These are phyloP conservation scores for Omphaloscelis lunosa DNA, from an alignment of 2,888 invertebrate species.

Conservation along the genomic window DNA sequence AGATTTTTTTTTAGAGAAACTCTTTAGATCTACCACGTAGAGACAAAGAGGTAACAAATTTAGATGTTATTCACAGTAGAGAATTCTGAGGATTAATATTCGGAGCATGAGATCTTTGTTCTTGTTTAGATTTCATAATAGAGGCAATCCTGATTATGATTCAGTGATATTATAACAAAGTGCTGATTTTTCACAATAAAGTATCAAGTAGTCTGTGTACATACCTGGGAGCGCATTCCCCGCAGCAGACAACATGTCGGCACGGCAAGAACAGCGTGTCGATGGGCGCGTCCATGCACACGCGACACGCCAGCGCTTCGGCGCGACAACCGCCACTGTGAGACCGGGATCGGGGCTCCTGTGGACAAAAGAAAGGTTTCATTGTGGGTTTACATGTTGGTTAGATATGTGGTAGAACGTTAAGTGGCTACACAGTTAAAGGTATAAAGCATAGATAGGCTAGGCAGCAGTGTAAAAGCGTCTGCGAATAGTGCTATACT, in stretches of 20 bases:
- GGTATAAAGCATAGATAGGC: no score
- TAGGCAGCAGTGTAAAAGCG: no score
- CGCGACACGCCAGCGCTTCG: constrained; percentile 94
- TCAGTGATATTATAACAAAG: neutral
- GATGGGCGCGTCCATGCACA: constrained; percentile 96
- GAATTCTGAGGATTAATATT: neutral
- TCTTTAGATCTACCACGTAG: rapidly evolving
- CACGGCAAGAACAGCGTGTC: constrained; percentile 97
- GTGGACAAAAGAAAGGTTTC: constrained; percentile 15
- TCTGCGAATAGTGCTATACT: no score
- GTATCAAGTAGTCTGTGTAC: neutral
- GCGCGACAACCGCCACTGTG: constrained; percentile 87
- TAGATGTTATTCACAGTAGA: neutral
- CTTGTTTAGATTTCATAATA: neutral
- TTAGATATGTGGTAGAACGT: no score
- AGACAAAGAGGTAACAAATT: neutral
- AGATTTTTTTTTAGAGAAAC: neutral
- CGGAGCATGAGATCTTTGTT: neutral
- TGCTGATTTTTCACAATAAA: neutral
- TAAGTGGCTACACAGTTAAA: no score
- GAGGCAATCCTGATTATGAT: neutral
- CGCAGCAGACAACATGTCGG: constrained; percentile 96
- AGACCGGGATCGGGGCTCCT: constrained; percentile 81
- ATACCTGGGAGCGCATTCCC: constrained; percentile 93
- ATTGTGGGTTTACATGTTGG: no score